A percentile compares a stretch with the other conserved stretches of the same genome.
phyloP scores from a whole-genome alignment of 1,140 invertebrate genomes.

The Cydia strobilella region DNA sequence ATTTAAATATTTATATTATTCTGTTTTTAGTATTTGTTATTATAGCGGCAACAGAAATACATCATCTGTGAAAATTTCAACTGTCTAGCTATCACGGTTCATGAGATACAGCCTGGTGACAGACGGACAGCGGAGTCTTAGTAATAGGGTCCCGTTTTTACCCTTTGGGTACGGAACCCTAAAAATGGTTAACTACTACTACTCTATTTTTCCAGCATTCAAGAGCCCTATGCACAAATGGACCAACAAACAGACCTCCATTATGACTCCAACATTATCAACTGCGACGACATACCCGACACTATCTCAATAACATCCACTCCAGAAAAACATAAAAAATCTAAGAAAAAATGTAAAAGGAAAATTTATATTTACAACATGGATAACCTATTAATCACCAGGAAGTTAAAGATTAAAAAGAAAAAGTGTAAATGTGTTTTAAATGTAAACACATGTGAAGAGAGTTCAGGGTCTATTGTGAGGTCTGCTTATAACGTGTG shows the following conservation, averaged over 20 bases:
- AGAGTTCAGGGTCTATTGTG: neutral
- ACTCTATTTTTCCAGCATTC: neutral
- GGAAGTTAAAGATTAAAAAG: constrained; percentile 38
- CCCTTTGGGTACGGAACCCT: too few relatives aligned
- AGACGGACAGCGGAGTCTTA: too few relatives aligned
- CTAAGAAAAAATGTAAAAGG: constrained; percentile 33
- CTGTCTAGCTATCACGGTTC: too few relatives aligned
- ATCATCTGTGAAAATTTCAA: too few relatives aligned
- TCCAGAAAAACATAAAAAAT: neutral
- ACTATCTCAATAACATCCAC: neutral
- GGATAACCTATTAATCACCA: constrained; percentile 34
- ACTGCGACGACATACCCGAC: constrained; percentile 1
- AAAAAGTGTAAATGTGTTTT: constrained; percentile 36
- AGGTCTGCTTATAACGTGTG: constrained; percentile 3
- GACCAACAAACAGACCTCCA: neutral
- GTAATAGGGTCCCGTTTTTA: too few relatives aligned
- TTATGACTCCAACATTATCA: neutral
- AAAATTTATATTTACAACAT: constrained; percentile 19
- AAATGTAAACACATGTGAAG: constrained; percentile 28
- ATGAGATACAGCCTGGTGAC: too few relatives aligned
- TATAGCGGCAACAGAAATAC: too few relatives aligned
- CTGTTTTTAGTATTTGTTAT: too few relatives aligned
- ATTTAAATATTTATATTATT: too few relatives aligned
- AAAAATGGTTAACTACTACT: too few relatives aligned
- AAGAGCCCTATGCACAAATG: neutral